Conservation (phyloP, 2,113 vertebrate species). For the Zosterops lateralis region DNA sequence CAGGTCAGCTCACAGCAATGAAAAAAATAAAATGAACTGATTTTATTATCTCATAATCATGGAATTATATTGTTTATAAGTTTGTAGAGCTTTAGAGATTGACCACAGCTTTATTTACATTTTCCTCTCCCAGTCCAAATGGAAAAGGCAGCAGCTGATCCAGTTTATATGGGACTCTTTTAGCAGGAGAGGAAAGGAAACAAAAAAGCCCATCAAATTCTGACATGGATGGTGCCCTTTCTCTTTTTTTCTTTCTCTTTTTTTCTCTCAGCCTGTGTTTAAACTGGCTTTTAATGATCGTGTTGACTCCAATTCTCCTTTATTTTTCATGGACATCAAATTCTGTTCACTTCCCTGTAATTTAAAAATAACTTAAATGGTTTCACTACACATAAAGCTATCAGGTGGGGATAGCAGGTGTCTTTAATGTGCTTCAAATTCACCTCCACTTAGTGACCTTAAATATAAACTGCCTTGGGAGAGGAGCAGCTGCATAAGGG, state of each 20-base stretch:
- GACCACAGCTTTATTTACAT: neutral
- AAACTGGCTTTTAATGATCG: neutral
- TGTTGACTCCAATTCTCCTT: neutral
- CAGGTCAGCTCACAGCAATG: neutral
- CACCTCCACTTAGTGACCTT: neutral
- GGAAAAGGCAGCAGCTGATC: neutral
- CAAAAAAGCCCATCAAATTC: neutral
- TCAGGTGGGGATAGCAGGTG: neutral
- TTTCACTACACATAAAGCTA: neutral
- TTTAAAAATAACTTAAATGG: neutral
- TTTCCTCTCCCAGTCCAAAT: neutral
- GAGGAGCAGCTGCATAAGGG: neutral
- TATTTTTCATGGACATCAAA: neutral
- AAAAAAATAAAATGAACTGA: neutral
- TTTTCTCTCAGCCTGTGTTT: neutral
- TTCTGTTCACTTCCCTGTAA: neutral
- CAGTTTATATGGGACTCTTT: neutral
- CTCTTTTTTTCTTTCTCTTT: neutral
- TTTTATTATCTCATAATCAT: neutral
- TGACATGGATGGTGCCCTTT: neutral
- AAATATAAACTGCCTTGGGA: neutral
- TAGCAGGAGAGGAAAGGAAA: neutral
- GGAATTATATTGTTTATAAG: neutral
- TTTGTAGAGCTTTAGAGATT: neutral
- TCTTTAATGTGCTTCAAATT: neutral